Evolutionary conservation across 2,888 invertebrate genomes (phyloP).

Genomic region (Alentia gelatinosa): DNA sequence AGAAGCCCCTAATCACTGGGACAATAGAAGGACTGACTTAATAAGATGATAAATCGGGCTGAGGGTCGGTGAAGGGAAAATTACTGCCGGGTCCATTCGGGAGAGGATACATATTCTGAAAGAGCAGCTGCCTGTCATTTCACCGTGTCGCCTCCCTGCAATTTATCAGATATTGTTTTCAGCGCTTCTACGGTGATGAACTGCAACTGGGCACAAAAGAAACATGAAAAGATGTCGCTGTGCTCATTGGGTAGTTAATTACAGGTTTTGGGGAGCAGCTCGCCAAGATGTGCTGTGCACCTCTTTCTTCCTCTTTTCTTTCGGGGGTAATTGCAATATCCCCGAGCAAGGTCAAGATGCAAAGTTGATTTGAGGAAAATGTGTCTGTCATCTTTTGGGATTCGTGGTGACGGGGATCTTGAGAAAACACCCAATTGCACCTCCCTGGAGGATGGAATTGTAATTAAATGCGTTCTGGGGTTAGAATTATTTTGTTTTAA

Average conservation of each 20-base stretch:
- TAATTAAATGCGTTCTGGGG: not conserved
- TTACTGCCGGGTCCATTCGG: slow-evolving; percentile 23
- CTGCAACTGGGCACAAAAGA: slow-evolving; percentile 14
- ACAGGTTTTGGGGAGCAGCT: not conserved
- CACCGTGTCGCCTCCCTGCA: slow-evolving; percentile 25
- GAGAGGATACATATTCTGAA: slow-evolving; percentile 43
- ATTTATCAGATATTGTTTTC: slow-evolving; percentile 50
- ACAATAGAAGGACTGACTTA: slow-evolving; percentile 24
- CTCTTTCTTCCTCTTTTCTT: not conserved
- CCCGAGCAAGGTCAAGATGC: not conserved
- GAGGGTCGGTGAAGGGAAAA: slow-evolving; percentile 12
- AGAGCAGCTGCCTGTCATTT: slow-evolving; percentile 53
- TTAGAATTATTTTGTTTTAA: not conserved
- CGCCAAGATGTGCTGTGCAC: not conserved
- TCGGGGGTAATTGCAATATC: not conserved
- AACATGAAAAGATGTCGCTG: slow-evolving; percentile 38
- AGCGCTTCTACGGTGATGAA: not conserved
- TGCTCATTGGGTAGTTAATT: not conserved
- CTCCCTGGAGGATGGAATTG: not conserved
- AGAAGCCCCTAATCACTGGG: slow-evolving; percentile 20
- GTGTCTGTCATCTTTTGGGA: not conserved
- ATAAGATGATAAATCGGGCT: slow-evolving; percentile 47
- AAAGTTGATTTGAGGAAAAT: not conserved
- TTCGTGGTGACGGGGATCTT: not conserved
- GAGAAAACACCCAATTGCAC: not conserved